Percentiles rank a stretch among this genome's conserved stretches.
phyloP scores from a whole-genome alignment of 1,140 invertebrate species.

The Pseudomyrmex pallidus region DNA sequence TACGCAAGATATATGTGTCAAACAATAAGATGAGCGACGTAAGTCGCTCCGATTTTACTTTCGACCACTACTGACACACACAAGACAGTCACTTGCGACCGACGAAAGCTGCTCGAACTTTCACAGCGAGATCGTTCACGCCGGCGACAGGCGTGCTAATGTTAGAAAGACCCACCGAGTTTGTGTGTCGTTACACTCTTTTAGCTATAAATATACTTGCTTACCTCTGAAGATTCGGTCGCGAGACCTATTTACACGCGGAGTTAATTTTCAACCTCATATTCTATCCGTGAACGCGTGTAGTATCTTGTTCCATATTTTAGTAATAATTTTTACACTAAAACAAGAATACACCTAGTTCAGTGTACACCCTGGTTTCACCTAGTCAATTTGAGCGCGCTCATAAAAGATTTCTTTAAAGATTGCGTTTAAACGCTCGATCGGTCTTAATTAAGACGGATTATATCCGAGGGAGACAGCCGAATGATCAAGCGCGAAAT shows the following conservation, averaged over 20 bases:
- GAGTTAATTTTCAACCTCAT: not conserved
- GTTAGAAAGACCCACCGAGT: not conserved
- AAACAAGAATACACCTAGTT: too few relatives aligned
- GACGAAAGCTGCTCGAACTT: constrained; percentile 62
- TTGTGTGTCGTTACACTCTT: not conserved
- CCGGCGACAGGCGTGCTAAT: constrained; percentile 16
- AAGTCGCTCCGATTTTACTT: constrained; percentile 63
- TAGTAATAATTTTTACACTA: too few relatives aligned
- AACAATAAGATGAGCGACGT: too few relatives aligned
- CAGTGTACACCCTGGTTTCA: too few relatives aligned
- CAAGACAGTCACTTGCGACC: not conserved
- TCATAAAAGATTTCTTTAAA: not conserved
- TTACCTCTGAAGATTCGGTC: not conserved
- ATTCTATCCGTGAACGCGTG: too few relatives aligned
- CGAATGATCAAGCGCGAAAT: constrained; percentile 46
- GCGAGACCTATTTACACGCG: not conserved
- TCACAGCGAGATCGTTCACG: constrained; percentile 35
- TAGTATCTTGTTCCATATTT: not conserved
- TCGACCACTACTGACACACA: constrained; percentile 49
- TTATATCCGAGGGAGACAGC: constrained; percentile 35
- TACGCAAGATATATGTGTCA: constrained; percentile 24
- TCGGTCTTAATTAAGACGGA: constrained; percentile 40
- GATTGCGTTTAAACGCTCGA: constrained; percentile 3
- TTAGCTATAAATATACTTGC: not conserved
- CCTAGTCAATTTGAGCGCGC: too few relatives aligned